These are phyloP conservation scores for Norana najaformis DNA, from an alignment of 2,888 invertebrate genomes.

Conservation along the genomic window DNA sequence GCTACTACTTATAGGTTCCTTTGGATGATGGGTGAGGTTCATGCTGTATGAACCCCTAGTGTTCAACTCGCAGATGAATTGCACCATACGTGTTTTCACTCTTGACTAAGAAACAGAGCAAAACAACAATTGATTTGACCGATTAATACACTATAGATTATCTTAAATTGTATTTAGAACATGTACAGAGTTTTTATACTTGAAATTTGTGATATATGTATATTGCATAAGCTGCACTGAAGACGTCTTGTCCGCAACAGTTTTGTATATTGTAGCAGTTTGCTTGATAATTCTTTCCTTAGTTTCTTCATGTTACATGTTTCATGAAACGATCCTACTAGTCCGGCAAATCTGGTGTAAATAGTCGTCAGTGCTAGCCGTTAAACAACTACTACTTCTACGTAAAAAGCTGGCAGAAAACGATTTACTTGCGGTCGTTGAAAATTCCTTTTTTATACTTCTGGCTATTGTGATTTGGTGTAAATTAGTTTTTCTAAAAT, in stretches of 20 bases:
- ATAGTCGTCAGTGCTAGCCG: not conserved
- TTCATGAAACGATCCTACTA: not conserved
- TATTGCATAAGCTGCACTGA: not conserved
- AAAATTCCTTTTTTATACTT: conserved; percentile 15
- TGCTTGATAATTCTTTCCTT: conserved; percentile 1
- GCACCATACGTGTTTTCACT: too few relatives aligned
- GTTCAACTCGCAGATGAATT: not conserved
- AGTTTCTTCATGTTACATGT: not conserved
- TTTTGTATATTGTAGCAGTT: not conserved
- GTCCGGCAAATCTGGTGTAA: not conserved
- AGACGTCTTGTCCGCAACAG: not conserved
- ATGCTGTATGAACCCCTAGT: too few relatives aligned
- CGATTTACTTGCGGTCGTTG: not conserved
- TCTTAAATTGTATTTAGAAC: not conserved
- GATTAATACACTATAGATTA: not conserved
- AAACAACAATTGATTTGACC: not conserved
- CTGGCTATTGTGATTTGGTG: conserved; percentile 24
- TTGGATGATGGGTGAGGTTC: too few relatives aligned
- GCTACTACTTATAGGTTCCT: too few relatives aligned
- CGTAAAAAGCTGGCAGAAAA: not conserved
- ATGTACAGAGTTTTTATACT: conserved; percentile 1
- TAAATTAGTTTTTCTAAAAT: conserved; percentile 21
- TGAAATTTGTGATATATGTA: conserved; percentile 13
- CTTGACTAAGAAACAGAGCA: not conserved
- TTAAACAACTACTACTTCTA: not conserved